A percentile compares a stretch with the other conserved stretches of the same genome.
Evolutionary conservation across 2,888 invertebrate species (phyloP).

Genomic region (Dorcus parallelipipedus): DNA sequence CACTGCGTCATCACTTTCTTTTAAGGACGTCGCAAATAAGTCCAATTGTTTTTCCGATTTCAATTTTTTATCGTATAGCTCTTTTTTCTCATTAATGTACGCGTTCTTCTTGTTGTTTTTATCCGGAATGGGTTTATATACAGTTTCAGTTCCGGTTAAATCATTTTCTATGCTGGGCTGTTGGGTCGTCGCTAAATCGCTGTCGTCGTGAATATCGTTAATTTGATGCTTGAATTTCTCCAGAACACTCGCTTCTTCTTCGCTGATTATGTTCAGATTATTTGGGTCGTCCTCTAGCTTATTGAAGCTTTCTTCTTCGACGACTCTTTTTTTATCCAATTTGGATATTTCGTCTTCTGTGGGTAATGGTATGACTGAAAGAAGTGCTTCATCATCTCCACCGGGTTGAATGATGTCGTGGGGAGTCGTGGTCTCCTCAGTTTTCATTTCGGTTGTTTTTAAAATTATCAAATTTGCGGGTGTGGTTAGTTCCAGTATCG

Average conservation of each 20-base stretch:
- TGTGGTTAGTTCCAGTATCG: slow-evolving; percentile 24
- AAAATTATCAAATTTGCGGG: slow-evolving; percentile 30
- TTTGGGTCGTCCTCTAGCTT: slow-evolving; percentile 24
- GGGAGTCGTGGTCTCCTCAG: slow-evolving; percentile 14
- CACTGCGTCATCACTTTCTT: not conserved
- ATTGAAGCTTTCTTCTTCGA: slow-evolving; percentile 27
- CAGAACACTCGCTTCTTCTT: slow-evolving; percentile 35
- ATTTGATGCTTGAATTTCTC: slow-evolving; percentile 31
- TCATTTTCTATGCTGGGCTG: slow-evolving; percentile 13
- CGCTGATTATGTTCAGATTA: slow-evolving; percentile 34
- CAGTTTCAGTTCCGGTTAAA: slow-evolving; percentile 19
- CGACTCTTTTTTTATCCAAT: slow-evolving; percentile 22
- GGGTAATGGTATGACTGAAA: slow-evolving; percentile 30
- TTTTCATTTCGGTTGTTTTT: slow-evolving; percentile 18
- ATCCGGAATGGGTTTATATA: slow-evolving; percentile 12
- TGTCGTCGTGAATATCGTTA: slow-evolving; percentile 16
- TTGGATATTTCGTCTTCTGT: slow-evolving; percentile 18
- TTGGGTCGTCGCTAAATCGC: slow-evolving; percentile 11
- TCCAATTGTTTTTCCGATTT: slow-evolving; percentile 45
- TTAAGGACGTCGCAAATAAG: not conserved
- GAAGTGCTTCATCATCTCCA: slow-evolving; percentile 22
- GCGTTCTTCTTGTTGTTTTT: slow-evolving; percentile 23
- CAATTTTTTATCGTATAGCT: slow-evolving; percentile 34
- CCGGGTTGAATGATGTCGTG: slow-evolving; percentile 22
- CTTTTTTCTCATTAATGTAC: slow-evolving; percentile 21